phyloP scores from a whole-genome alignment of 35 echinoderm and acorn worm genomes.

The Diadema setosum region DNA sequence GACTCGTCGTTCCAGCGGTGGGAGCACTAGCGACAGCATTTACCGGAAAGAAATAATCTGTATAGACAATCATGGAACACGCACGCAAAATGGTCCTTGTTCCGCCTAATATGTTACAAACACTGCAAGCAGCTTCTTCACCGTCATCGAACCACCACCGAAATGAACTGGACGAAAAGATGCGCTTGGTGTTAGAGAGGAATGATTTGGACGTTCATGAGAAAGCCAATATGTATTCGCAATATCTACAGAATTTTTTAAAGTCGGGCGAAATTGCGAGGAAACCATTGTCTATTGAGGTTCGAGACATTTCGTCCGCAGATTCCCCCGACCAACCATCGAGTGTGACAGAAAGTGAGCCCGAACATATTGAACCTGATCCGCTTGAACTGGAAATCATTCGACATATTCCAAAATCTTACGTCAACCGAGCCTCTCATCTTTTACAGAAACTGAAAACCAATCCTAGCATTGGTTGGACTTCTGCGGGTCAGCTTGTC shows the following conservation, averaged over 20 bases:
- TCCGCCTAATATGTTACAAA: not conserved
- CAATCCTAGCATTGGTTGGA: not conserved
- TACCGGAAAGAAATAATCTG: not conserved
- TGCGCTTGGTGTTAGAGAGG: slow-evolving; percentile 12
- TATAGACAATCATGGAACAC: not conserved
- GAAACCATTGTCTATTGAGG: not conserved
- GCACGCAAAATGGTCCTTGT: slow-evolving; percentile 16
- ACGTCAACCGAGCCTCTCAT: not conserved
- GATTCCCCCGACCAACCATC: not conserved
- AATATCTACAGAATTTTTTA: not conserved
- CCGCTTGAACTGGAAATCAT: not conserved
- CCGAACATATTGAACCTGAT: not conserved
- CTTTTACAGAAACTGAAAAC: slow-evolving; percentile 28
- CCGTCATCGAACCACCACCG: not conserved
- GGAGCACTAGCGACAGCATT: not conserved
- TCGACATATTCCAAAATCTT: not conserved
- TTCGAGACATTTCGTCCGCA: not conserved
- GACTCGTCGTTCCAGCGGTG: not conserved
- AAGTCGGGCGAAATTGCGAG: not conserved
- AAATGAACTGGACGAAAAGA: slow-evolving; percentile 6
- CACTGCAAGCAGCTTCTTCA: not conserved
- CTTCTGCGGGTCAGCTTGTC: not conserved
- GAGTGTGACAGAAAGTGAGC: not conserved
- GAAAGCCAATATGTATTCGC: not conserved
- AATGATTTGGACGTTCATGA: not conserved